Base-by-base conservation (phyloP, 2,113 vertebrate species). In the Rostratula benghalensis region DNA sequence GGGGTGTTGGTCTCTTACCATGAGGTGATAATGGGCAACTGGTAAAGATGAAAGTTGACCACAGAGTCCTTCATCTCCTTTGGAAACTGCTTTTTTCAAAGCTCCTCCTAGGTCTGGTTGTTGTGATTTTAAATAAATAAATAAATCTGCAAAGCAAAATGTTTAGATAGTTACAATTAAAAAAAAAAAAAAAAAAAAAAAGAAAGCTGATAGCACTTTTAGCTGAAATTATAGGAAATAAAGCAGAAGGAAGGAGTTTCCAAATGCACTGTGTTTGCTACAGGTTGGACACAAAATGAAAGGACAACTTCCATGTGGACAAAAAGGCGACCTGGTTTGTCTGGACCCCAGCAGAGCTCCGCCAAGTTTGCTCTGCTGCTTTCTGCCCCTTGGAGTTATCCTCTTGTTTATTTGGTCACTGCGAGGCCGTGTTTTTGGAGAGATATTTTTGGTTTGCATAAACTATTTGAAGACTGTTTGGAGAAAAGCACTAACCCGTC, bases 401-500 rank as follows among this genome's bases (percentile, higher is more conserved):
- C 37, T 11, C 41, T 63, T 60, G 86, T 84, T 92, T 96, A 83
- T 91, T 92, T 92, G 90, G 67, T 65, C 76, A 20, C 37, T 73
- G 63, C 43, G 20, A 48, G 59, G 75, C 85, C 81, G 50, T 88
- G 68, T 46, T 83, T 95, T 71, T 88, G 51, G 80, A 84, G 81
- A 70, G 87, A 46, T 78, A 54, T 93, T 97, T 97, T 84, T 2
- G 3, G 67, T 94, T 82, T 88, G 82, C 79, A 23, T 68, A 87
- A 96, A 95, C 88, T 87, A 35, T 96, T 90, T 87, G 95, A 95
- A 93, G 74, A 41, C 91, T 93, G 75, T 94, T 90, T 95, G 89
- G 78, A 94, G 82, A 81, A 94, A 91, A 88, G 88, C 57, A 80
- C 54, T 87, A 93, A 77, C 76, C 87, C 79, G 57, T 77, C 87